These are phyloP conservation scores for Drosophila sechellia DNA, from an alignment of 1,140 invertebrate genomes.

Conservation along the genomic window DNA sequence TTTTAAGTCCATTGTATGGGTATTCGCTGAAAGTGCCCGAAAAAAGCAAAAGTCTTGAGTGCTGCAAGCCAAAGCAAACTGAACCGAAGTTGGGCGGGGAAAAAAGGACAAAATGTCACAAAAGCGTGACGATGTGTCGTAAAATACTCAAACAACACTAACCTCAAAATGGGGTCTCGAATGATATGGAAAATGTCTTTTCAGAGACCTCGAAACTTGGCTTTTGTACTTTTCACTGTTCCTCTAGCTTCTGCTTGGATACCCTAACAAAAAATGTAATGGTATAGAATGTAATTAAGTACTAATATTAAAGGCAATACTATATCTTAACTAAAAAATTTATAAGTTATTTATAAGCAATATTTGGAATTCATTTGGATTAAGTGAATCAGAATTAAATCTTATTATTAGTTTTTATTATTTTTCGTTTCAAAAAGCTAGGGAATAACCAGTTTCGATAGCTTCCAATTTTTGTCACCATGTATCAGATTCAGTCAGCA, in stretches of 20 bases:
- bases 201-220: conserved; percentile 16
- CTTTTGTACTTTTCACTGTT: conserved; percentile 37
- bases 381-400: no score
- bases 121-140: conserved; percentile 84
- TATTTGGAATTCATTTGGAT: no score
- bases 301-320: no score
- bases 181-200: conserved; percentile 41
- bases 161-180: conserved; percentile 54
- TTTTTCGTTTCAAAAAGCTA: neutral
- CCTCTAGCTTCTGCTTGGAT: neutral
- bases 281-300: neutral
- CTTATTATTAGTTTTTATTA: no score
- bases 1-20: conserved; percentile 76
- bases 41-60: conserved; percentile 65
- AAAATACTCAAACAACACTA: conserved; percentile 70
- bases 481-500: conserved; percentile 48
- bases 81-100: neutral
- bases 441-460: neutral
- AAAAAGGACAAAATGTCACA: conserved; percentile 82
- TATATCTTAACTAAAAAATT: no score
- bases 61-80: conserved; percentile 29
- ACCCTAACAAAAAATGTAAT: neutral
- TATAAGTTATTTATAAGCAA: no score
- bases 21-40: conserved; percentile 62
- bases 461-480: conserved; percentile 52